Conservation (phyloP, 2,888 invertebrate genomes). For the Diplolepis rosae region DNA sequence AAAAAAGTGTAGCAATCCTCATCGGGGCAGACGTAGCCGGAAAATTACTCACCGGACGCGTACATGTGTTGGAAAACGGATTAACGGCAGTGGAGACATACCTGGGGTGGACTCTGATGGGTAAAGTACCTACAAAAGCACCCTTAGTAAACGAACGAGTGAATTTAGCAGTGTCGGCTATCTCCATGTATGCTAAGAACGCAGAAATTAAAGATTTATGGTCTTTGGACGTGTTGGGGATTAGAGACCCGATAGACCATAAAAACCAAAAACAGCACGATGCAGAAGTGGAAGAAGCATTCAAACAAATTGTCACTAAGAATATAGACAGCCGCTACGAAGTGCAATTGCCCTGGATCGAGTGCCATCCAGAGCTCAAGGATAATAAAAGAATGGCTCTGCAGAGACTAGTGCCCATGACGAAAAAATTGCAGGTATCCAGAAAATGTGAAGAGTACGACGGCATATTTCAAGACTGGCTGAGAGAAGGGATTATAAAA, state of each 20-base stretch:
- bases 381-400: constrained; percentile 50
- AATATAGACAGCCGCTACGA: constrained; percentile 56
- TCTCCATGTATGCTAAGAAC: constrained; percentile 6
- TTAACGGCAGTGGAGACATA: constrained; percentile 50
- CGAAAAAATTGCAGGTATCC: constrained; percentile 46
- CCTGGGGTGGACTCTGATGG: constrained; percentile 53
- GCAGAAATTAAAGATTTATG: constrained; percentile 54
- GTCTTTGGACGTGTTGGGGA: constrained; percentile 58
- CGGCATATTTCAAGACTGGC: constrained; percentile 55
- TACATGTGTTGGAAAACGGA: constrained; percentile 41
- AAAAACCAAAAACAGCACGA: constrained; percentile 5
- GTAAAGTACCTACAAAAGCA: constrained; percentile 34
- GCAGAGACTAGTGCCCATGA: constrained; percentile 49
- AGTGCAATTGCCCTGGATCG: constrained; percentile 61
- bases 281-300: neutral
- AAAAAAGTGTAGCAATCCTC: constrained; percentile 44
- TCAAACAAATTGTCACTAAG: constrained; percentile 12
- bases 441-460: constrained; percentile 49
- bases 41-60: constrained; percentile 45
- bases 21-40: constrained; percentile 55
- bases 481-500: constrained; percentile 53
- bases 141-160: neutral
- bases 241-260: constrained; percentile 51
- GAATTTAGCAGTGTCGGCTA: neutral
- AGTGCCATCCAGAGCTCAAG: constrained; percentile 57